Evolutionary conservation across 1,140 invertebrate genomes (phyloP), one percentile per base, ranked within the genome.

Genomic region (Drosophila sturtevanti): DNA sequence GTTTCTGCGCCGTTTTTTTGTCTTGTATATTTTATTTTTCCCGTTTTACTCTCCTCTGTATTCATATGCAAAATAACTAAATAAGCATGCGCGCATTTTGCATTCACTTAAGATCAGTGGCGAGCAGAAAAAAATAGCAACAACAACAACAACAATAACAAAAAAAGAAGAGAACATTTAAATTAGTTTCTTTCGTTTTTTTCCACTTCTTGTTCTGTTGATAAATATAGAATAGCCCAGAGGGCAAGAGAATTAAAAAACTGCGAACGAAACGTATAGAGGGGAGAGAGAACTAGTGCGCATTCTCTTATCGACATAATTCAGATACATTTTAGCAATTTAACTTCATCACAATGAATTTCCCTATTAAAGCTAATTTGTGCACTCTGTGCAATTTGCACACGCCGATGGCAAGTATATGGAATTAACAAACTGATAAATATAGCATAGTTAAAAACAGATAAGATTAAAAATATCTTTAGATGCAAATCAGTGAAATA

Each of bases 341-440:
- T 48, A 48, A 48, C 41, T 48, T 48, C 41, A 48, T 48, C 18
- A 48, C 41, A 48, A 48, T 48, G 41, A 48, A 48, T 48, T 48
- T 48, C 41, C 41, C 41, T 48, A 48, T 48, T 48, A 48, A 48
- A 21, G 10, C 41, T 48, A 48, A 48, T 48, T 48, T 48, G 41
- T 48, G 41, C 18, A 48, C 16, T 48, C 41, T 21, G 41, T 21
- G 16, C 16, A 48, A 48, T 11, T 48, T 48, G 18, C 4, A 9
- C 41, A 21, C 18, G 16, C 16, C 41, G 21, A 18, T 21, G 41
- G 14, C 3, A 18, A 48, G n/a, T n/a, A 48, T 2, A 10, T 7
- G 1, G 37, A 38, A 38, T 38, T 14, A 14, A n/a, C 37, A n/a
- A 38, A n/a, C 1, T 38, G 37, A 38, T 1, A 38, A n/a, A n/a